These are phyloP conservation scores for Callospermophilus lateralis DNA, from an alignment of 2,113 vertebrate species.

Conservation along the genomic window DNA sequence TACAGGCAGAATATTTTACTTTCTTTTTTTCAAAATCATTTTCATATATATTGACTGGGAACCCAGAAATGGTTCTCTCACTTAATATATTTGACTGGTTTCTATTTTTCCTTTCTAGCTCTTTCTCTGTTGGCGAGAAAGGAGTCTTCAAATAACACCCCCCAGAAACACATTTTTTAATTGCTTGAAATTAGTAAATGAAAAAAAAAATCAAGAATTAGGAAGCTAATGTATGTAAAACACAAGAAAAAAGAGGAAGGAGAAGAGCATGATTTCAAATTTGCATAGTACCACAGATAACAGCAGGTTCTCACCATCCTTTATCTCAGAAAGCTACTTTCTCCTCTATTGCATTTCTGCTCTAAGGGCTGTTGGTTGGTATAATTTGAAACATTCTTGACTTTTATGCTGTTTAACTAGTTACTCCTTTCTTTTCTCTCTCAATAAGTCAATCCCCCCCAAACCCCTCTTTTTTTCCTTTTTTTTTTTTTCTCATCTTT, in stretches of 20 bases:
- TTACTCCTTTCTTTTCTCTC: neutral
- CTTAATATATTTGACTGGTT: neutral
- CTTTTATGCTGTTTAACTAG: neutral
- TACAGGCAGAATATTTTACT: neutral
- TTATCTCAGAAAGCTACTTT: neutral
- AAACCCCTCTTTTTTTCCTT: too few relatives aligned
- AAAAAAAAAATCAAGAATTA: neutral
- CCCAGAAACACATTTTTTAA: neutral
- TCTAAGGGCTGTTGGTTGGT: neutral
- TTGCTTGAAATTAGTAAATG: neutral
- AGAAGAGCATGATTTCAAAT: neutral
- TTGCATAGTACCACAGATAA: neutral
- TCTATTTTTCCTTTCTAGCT: neutral
- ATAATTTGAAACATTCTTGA: neutral
- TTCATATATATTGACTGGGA: neutral
- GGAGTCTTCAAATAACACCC: neutral
- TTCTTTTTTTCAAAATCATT: neutral
- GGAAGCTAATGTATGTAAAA: neutral
- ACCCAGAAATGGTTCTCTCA: neutral
- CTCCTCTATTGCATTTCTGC: neutral
- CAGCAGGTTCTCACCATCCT: neutral
- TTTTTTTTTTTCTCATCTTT: fast-evolving
- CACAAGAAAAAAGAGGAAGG: neutral
- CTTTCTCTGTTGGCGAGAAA: neutral
- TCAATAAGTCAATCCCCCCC: neutral